A percentile compares a stretch with the other conserved stretches of the same genome.
Conservation (phyloP, 1,140 invertebrate species). For the Tigriopus japonicus region DNA sequence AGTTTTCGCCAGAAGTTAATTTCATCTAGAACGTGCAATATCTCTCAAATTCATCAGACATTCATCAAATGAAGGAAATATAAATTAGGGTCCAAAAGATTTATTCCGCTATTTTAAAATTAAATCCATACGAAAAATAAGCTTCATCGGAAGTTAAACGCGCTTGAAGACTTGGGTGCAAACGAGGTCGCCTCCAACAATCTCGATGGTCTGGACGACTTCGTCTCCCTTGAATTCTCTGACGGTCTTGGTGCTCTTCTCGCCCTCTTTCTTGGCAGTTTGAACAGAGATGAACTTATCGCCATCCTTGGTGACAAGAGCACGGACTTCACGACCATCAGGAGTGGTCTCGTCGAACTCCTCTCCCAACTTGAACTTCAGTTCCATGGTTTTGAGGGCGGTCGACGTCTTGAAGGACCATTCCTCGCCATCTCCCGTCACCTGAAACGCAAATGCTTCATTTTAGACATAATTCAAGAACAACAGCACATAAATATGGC, state of each 20-base stretch:
- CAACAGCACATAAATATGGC: neutral
- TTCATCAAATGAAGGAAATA: too few relatives aligned
- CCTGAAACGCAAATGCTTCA: neutral
- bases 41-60: too few relatives aligned
- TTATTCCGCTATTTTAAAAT: too few relatives aligned
- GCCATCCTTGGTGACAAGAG: slow-evolving; percentile 9
- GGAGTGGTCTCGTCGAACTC: slow-evolving; percentile 14
- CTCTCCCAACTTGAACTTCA: slow-evolving; percentile 14
- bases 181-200: slow-evolving; percentile 6
- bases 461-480: too few relatives aligned
- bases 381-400: slow-evolving; percentile 6
- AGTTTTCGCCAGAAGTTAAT: too few relatives aligned
- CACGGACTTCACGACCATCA: slow-evolving; percentile 5
- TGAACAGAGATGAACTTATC: slow-evolving; percentile 12
- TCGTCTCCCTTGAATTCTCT: slow-evolving; percentile 12
- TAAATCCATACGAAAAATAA: too few relatives aligned
- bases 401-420: slow-evolving; percentile 13
- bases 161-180: slow-evolving; percentile 12
- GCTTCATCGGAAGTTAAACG: too few relatives aligned
- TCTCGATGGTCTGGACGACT: neutral
- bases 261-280: slow-evolving; percentile 14
- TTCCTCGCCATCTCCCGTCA: neutral
- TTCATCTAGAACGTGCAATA: too few relatives aligned
- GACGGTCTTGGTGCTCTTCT: slow-evolving; percentile 13
- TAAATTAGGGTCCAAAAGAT: too few relatives aligned